Evolutionary conservation across 2,113 vertebrate genomes (phyloP), one percentile per base, ranked within the genome.

Genomic region (Bagarius yarrelli): DNA sequence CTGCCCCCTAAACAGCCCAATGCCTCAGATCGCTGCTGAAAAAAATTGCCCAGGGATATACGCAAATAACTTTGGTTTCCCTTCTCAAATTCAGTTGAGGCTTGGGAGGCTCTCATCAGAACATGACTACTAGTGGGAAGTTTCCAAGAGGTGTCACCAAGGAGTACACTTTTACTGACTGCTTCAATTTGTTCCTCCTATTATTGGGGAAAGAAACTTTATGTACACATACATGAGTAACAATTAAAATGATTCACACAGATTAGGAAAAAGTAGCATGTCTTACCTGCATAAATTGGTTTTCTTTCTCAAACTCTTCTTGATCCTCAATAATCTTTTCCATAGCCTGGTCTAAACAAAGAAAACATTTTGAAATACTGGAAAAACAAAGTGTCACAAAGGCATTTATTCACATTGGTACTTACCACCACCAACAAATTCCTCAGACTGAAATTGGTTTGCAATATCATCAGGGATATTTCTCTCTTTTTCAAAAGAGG

Each of bases 31-130:
- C 96, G 94, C 83, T 96, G 94, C 76, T 93, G 93, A 86, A 99
- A 97, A 84, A 99, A 99, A 80, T 98, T 94, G 5, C 97, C 97
- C 34, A 98, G 86, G 81, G 97, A 97, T 15, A 99, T 93, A 2
- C 90, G 94, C 84, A 97, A 90, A 32, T 97, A 98, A 86, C 93
- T 96, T 82, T 94, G 93, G 90, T 93, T 91, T 5, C 91, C 92
- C 81, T 90, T 90, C 67, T 90, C 86, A 66, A 94, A 89, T 75
- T 94, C 93, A 1, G 93, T 90, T 21, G 91, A 89, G 13, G 90
- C 90, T 72, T 92, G 90, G 30, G 95, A 95, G 12, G 92, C 90
- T 87, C 89, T 94, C 84, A 93, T 90, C 6, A 95, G 88, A 86
- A 91, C 14, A 63, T 89, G 89, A 88, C 91, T 93, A 75, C 81